Evolutionary conservation across 1,140 invertebrate species (phyloP), one percentile per base, ranked within the genome.

Genomic region (Hyposmocoma kahamanoa): DNA sequence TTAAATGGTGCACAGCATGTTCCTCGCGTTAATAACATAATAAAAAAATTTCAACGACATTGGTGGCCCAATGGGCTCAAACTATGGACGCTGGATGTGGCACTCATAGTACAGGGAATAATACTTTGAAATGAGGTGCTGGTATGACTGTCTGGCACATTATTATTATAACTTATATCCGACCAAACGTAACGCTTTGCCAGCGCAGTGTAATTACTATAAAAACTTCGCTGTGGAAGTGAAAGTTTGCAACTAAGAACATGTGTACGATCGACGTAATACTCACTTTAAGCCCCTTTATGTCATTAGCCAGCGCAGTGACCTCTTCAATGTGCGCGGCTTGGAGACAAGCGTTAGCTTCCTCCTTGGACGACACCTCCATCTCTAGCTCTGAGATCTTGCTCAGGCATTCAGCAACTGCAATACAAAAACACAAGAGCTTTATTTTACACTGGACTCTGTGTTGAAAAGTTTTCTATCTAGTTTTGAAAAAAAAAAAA

Each of bases 301-400:
- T 76, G 47, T 87, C 84, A 48, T 56, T 70, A 8, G 79, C 77
- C 22, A 86, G 54, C 9, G 71, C 65, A 17, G 79, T 61, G 38
- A 80, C 82, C 52, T 85, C 75, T 36, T 82, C 74, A 42, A 71
- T 59, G 46, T 84, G 80, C 15, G 70, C 63, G 46, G 75, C 73
- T 24, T 80, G 70, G 34, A 86, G 67, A 34, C 79, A 81, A 24
- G 76, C 71, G 57, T 83, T 84, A 44, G 68, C 76, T 50, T 83
- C 79, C 44, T 86, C 82, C 48, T 84, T 83, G 30, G 72, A 72
- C 44, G 74, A 75, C 44, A 87, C 79, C 59, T 86, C 82, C 60
- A 72, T 73, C 69, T 87, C 86, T 56, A 87, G 71, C 68, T 81
- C 77, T 66, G 86, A 82, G 69, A 87, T 87, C 75, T 84, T 86